Base-by-base conservation (phyloP, 2,888 invertebrate genomes). In the Brachycybe producta region DNA sequence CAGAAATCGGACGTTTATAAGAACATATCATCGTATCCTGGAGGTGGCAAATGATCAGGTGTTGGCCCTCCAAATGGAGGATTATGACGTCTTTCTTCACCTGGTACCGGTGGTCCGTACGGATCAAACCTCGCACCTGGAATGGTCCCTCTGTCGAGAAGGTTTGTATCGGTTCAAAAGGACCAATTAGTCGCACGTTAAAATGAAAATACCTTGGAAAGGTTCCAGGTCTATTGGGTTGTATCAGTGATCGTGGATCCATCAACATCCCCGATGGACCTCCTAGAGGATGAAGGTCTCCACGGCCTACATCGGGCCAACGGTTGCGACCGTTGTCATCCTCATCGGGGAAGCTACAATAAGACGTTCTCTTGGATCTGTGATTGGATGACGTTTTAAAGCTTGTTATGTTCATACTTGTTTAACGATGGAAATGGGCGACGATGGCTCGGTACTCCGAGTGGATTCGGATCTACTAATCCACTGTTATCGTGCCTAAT, bases 41-140 rank as follows among this genome's bases (percentile, higher is more conserved):
- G 83, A n/a, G 81, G 81, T 13, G 79, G 79, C 42, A 84, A 69
- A 58, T 84, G 81, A 65, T 84, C 84, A 13, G 78, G 77, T 61
- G 81, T 82, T 0, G 80, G 81, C 1, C 49, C 52, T n/a, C 11
- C 42, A 21, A 47, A 40, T 7, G 28, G 26, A 21, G 15, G 7
- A 17, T 24, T 21, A 17, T 24, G 28, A 1, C 41, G 27, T 48
- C 54, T 34, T 45, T 52, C 36, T 63, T 42, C 19, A 41, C 32
- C 72, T 3, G 68, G 71, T 30, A 67, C 73, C 5, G 74, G 74
- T 0, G 86, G 85, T 0, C 82, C 79, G 64, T 85, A 82, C 0
- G 87, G 90, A 70, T 90, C 87, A 65, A 84, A 90, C 50, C 87
- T 74, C 2, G 86, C 84, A 13, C 84, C 83, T 1, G 84, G 84